Base-by-base conservation (phyloP, 1,140 invertebrate genomes). In the Procambarus clarkii region DNA sequence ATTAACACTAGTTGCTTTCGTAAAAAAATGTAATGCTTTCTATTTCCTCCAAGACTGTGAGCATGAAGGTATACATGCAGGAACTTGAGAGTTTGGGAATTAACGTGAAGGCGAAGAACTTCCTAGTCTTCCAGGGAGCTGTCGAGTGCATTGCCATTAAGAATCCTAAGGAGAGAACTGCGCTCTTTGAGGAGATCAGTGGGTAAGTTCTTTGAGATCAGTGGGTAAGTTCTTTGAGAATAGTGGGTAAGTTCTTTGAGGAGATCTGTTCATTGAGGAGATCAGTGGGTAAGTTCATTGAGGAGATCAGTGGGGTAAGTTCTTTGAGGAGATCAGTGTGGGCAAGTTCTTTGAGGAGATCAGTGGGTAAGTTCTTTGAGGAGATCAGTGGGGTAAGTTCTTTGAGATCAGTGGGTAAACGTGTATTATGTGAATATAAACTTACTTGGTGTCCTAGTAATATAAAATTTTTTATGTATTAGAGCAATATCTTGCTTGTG, bases 131-230 rank as follows among this genome's bases (percentile, higher is more conserved):
- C 94, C 99, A 99, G 97, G 99, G 99, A 11, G 98, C 98, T 44
- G 99, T 99, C 3, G 99, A 99, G 95, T 99, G 98, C 58, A 99
- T 99, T 94, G 99, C 99, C 4, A 99, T 99, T 98, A 99, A 99
- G 95, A 99, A 98, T 95, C 98, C 99, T 0, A 99, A 99, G 94
- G 99, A 99, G 95, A 96, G 98, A 94, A 99, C 98, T 24, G 96
- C 96, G 18, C 95, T 99, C n/a, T 99, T 99, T 96, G 99, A 99
- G 95, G 99, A 99, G 96, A 99, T 99, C 69, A 99, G 98, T 95
- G 97, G 92, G 92, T 93, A 76, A 71, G 92, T 45, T 45, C n/a
- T 34, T 3, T 11, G 21, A 44, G 44, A n/a, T 24, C n/a, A 97
- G 97, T 97, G 97, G 92, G 92, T 93, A 76, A 71, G 92, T 45